phyloP scores from a whole-genome alignment of 2,888 invertebrate species.

The Chelonus formosanus region DNA sequence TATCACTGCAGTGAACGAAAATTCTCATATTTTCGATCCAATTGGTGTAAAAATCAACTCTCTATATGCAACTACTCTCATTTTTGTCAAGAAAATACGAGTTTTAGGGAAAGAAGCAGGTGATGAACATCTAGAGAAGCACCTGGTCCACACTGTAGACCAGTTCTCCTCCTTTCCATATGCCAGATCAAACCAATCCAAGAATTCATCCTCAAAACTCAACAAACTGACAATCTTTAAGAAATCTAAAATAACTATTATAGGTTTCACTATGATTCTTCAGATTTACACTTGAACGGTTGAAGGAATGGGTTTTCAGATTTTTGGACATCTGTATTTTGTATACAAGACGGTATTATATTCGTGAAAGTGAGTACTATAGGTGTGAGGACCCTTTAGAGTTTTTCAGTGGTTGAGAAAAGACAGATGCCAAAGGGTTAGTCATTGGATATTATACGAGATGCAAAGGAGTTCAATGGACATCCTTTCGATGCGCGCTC shows the following conservation, averaged over 20 bases:
- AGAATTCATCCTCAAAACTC: constrained; percentile 22
- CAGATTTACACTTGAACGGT: constrained; percentile 50
- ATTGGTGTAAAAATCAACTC: no score
- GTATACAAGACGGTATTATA: constrained; percentile 21
- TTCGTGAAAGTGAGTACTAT: constrained; percentile 20
- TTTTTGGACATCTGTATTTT: constrained; percentile 51
- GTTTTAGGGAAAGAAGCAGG: constrained; percentile 38
- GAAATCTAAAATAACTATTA: constrained; percentile 38
- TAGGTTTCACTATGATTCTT: constrained; percentile 37
- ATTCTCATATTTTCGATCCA: no score
- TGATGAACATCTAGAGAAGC: constrained; percentile 39
- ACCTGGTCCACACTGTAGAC: constrained; percentile 38
- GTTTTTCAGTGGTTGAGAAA: constrained; percentile 37
- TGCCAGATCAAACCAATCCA: constrained; percentile 19
- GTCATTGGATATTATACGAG: constrained; percentile 33
- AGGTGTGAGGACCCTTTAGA: constrained; percentile 36
- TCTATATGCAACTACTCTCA: neutral
- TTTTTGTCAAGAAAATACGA: constrained; percentile 16
- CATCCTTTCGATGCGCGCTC: constrained; percentile 35
- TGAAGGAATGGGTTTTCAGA: constrained; percentile 35
- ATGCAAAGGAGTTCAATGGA: constrained; percentile 48
- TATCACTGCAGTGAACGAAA: no score
- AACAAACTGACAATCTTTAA: constrained; percentile 36
- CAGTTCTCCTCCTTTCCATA: constrained; percentile 20
- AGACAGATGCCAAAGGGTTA: constrained; percentile 43